Evolutionary conservation across 30 jellyfish, hydroid and myxozoan genomes (phyloP), one percentile per base, ranked within the genome.

Genomic region (Turritopsis dohrnii): DNA sequence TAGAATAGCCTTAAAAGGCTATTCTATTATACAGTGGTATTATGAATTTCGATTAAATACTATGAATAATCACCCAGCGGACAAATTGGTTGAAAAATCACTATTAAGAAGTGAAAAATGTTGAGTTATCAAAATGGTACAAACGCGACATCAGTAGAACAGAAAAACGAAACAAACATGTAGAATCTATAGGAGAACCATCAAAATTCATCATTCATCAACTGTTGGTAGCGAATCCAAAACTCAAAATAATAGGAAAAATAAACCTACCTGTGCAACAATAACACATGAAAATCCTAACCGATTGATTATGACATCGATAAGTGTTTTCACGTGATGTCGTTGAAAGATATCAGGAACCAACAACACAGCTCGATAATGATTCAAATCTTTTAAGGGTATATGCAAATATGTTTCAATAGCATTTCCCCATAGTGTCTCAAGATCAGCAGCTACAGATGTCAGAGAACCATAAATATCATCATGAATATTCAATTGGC

Each of bases 381-480:
- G 87, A 24, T 66, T 86, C 89, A 94, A 89, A 80, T 94, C 99
- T 79, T 87, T 87, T 21, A 94, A 85, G 0, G 99, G 99, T 18
- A 94, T 94, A 65, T 94, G 96, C 74, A 94, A 89, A 83, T 83
- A 84, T 87, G 77, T 89, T 76, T 94, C 97, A 53, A 94, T 94
- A 8, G 97, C 96, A 18, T 60, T 74, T 20, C 97, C 96, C 99
- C 99, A 94, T 22, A 94, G 79, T 53, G 74, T 80, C 53, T 89
- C 97, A 28, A 94, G 52, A 25, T 94, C 96, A 74, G 95, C 86
- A n/a, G 94, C 76, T 65, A 94, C 85, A 17, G 97, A 87, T 7
- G 96, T 26, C 79, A 87, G 53, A 8, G 99, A 89, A 8, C 99
- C 99, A 71, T 92, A 97, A 16, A 94, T 84, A 29, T 95, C 93